phyloP scores from a whole-genome alignment of 1,140 invertebrate species.

The Eueides isabella region DNA sequence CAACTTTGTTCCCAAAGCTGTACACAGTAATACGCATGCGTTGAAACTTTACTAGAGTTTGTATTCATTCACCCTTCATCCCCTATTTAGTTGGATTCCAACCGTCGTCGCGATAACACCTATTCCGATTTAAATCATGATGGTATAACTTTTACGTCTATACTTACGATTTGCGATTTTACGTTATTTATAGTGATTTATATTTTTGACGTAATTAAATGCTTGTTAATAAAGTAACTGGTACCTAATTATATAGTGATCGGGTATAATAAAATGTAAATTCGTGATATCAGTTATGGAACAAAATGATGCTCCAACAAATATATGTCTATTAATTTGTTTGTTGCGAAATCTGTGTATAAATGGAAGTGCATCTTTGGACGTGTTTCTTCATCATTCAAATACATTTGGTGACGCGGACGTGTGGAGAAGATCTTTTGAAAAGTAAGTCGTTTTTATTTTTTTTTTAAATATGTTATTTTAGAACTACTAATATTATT shows the following conservation, averaged over 20 bases:
- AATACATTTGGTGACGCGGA: conserved; percentile 39
- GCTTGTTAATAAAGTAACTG: neutral
- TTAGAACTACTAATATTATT: neutral
- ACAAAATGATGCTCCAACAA: conserved; percentile 52
- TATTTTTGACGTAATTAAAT: conserved; percentile 26
- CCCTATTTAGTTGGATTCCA: conserved; percentile 55
- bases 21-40: conserved; percentile 53
- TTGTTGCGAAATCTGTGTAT: conserved; percentile 53
- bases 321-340: conserved; percentile 55
- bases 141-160: conserved; percentile 61
- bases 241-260: neutral
- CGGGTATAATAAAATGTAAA: conserved; percentile 44
- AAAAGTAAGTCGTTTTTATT: conserved; percentile 57
- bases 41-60: conserved; percentile 44
- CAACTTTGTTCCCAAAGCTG: conserved; percentile 46
- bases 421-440: conserved; percentile 44
- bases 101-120: conserved; percentile 46
- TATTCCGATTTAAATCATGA: conserved; percentile 33
- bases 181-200: neutral
- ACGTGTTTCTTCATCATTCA: conserved; percentile 61
- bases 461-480: neutral
- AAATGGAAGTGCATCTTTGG: conserved; percentile 78
- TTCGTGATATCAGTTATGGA: conserved; percentile 63
- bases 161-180: conserved; percentile 11
- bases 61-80: conserved; percentile 57